These are phyloP conservation scores for Andrena bicolor DNA, from an alignment of 2,888 invertebrate genomes.

Conservation along the genomic window DNA sequence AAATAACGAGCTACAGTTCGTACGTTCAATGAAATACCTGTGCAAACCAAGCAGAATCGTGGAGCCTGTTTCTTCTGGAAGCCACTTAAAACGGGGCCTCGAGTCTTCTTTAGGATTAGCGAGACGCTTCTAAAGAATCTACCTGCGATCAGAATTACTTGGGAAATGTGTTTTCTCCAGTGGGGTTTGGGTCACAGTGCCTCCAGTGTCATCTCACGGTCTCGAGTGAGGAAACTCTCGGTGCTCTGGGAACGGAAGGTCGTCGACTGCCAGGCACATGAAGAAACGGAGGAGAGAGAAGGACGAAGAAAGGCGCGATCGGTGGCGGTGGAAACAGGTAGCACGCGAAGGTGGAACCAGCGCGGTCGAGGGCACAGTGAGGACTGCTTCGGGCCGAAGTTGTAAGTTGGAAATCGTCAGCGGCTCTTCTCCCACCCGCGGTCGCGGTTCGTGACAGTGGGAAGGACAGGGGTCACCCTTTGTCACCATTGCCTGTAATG, in stretches of 20 bases:
- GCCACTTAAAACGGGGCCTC: neutral
- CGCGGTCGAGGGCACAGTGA: slow-evolving; percentile 25
- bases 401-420: slow-evolving; percentile 35
- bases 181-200: neutral
- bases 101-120: neutral
- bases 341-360: neutral
- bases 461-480: slow-evolving; percentile 7
- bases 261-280: neutral
- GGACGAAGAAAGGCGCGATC: neutral
- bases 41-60: neutral
- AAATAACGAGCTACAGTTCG: neutral
- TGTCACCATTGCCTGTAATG: neutral
- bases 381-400: slow-evolving; percentile 35
- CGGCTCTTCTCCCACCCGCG: slow-evolving; percentile 46
- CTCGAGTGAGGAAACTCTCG: neutral
- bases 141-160: neutral
- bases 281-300: neutral
- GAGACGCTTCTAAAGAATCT: neutral
- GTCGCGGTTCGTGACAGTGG: slow-evolving; percentile 8
- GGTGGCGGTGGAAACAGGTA: slow-evolving; percentile 14
- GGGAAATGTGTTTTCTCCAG: neutral
- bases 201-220: slow-evolving; percentile 22
- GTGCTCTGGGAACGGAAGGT: neutral
- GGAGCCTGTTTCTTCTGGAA: neutral
- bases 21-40: neutral